Percentiles rank a stretch among this genome's conserved stretches.
These are phyloP conservation scores for Nowickia ferox DNA, from an alignment of 2,888 invertebrate species.

Conservation along the genomic window DNA sequence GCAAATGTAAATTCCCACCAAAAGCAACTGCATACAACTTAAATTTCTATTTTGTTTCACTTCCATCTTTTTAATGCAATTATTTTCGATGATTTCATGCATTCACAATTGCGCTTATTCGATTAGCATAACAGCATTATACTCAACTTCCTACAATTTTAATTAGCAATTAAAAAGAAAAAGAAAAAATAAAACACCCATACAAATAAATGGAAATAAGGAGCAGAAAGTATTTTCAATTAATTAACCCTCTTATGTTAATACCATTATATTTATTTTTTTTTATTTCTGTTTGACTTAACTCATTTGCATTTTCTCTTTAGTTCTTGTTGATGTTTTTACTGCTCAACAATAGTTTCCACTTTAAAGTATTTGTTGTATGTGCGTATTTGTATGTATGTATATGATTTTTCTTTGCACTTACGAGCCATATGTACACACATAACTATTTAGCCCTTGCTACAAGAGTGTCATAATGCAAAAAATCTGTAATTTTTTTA, in stretches of 20 bases:
- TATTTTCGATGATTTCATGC: conserved; percentile 28
- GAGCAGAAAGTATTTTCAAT: conserved; percentile 52
- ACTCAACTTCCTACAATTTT: conserved; percentile 47
- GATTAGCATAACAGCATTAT: conserved; percentile 33
- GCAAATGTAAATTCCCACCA: not conserved
- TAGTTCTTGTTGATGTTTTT: not conserved
- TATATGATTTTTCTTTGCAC: not conserved
- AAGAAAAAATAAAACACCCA: not conserved
- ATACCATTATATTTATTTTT: conserved; percentile 47
- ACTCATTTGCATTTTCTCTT: conserved; percentile 50
- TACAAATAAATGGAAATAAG: not conserved
- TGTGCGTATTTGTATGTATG: not conserved
- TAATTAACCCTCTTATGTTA: conserved; percentile 61
- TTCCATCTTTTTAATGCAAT: not conserved
- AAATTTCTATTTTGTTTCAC: not conserved
- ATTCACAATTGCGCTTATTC: conserved; percentile 18
- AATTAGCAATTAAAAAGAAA: conserved; percentile 44
- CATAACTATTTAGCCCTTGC: too few species aligned
- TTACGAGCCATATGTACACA: not conserved
- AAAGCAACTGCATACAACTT: not conserved
- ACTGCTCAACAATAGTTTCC: conserved; percentile 14
- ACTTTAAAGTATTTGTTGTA: not conserved
- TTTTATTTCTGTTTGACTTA: conserved; percentile 39
- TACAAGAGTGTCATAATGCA: too few species aligned
- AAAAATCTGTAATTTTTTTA: too few species aligned